Conservation (phyloP, 2,888 invertebrate genomes). For the Anthrax anthrax region DNA sequence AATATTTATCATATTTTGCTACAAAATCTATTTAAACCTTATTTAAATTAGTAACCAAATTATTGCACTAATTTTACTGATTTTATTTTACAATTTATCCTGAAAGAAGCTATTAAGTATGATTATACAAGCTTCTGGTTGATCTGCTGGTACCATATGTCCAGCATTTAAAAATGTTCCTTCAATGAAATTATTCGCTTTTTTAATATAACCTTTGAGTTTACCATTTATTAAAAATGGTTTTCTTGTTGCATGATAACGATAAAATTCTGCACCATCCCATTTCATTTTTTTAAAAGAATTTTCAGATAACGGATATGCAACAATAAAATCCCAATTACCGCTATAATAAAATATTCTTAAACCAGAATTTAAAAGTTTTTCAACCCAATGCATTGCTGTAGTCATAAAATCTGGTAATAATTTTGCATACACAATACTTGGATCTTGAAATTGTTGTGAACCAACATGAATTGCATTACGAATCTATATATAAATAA, state of each 20-base stretch:
- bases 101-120: conserved; percentile 45
- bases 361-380: conserved; percentile 39
- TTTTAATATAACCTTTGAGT: conserved; percentile 44
- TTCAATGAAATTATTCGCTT: conserved; percentile 42
- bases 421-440: conserved; percentile 38
- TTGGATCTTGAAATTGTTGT: conserved; percentile 38
- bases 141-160: conserved; percentile 51
- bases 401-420: conserved; percentile 42
- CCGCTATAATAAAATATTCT: conserved; percentile 34
- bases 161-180: conserved; percentile 49
- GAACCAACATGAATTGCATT: conserved; percentile 41
- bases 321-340: conserved; percentile 49
- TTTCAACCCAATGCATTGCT: conserved; percentile 42
- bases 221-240: conserved; percentile 36
- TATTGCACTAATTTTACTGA: too few relatives aligned
- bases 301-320: conserved; percentile 47
- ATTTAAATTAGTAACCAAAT: too few relatives aligned
- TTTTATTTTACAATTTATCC: conserved; percentile 13
- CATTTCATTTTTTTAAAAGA: conserved; percentile 36
- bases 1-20: too few relatives aligned
- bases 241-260: conserved; percentile 28
- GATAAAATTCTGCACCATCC: conserved; percentile 38
- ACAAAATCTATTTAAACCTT: too few relatives aligned
- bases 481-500: conserved; percentile 22
- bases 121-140: conserved; percentile 43